These are phyloP conservation scores for Apoderus coryli DNA, from an alignment of 2,888 invertebrate genomes.

Conservation along the genomic window DNA sequence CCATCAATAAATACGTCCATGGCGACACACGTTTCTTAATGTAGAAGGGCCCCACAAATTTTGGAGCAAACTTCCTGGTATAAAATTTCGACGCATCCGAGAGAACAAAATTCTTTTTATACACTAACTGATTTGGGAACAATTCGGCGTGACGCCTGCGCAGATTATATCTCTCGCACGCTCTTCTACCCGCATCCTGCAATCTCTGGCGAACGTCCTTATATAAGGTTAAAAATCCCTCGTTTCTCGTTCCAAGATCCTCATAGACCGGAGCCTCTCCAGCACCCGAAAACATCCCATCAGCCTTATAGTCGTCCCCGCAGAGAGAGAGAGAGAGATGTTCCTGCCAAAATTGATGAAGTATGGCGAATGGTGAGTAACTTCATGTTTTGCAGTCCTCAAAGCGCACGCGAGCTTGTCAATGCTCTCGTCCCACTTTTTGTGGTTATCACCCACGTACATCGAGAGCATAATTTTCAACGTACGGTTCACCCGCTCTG, in stretches of 20 bases:
- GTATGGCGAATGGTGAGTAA: conserved; percentile 9
- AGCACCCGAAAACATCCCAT: too few species aligned
- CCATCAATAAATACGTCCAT: conserved; percentile 7
- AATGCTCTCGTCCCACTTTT: conserved; percentile 5
- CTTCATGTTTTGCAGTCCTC: conserved; percentile 8
- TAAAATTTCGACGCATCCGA: conserved; percentile 16
- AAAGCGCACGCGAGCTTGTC: conserved; percentile 7
- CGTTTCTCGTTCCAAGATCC: too few species aligned
- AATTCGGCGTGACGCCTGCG: conserved; percentile 10
- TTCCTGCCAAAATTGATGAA: conserved; percentile 11
- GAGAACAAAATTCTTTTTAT: conserved; percentile 13
- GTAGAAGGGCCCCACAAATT: conserved; percentile 7
- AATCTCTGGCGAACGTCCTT: too few species aligned
- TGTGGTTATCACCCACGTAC: conserved; percentile 16
- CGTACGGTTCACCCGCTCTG: conserved; percentile 15
- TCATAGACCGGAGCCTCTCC: too few species aligned
- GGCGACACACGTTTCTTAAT: conserved; percentile 7
- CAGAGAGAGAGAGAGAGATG: too few species aligned
- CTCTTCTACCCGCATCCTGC: conserved; percentile 12
- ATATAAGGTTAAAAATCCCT: too few species aligned
- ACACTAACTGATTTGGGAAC: conserved; percentile 12
- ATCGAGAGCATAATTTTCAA: conserved; percentile 16
- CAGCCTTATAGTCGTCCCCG: too few species aligned
- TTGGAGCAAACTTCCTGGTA: conserved; percentile 16
- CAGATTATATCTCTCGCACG: too few species aligned